A percentile compares a stretch with the other conserved stretches of the same genome.
phyloP scores from a whole-genome alignment of 92 coral and sea anemone species.

The Parazoanthus swiftii region DNA sequence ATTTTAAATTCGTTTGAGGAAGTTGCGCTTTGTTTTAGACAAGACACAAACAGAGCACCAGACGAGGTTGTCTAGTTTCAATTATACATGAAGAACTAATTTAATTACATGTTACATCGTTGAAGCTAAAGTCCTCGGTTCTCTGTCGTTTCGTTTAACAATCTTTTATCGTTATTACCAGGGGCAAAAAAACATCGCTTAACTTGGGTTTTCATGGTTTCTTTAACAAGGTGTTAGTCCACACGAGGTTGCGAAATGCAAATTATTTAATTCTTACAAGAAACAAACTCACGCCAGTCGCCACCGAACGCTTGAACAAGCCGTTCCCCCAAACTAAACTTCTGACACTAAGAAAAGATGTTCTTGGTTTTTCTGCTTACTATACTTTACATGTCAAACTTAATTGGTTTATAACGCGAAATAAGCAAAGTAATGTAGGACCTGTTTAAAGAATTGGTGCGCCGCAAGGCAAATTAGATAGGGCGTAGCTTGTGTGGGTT shows the following conservation, averaged over 20 bases:
- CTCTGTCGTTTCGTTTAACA: constrained; percentile 4
- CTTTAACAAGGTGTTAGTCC: not conserved
- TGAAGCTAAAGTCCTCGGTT: constrained; percentile 2
- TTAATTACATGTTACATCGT: constrained; percentile 49
- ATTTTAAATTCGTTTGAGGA: constrained; percentile 3
- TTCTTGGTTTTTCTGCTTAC: not conserved
- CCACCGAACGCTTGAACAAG: not conserved
- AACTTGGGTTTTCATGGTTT: not conserved
- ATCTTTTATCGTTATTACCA: not conserved
- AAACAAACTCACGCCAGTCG: not conserved
- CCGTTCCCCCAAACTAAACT: not conserved
- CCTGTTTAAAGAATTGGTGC: not conserved
- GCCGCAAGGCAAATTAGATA: constrained; percentile 18
- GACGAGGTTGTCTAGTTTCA: constrained; percentile 41
- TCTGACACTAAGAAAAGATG: not conserved
- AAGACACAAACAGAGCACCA: not conserved
- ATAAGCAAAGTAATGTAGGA: constrained; percentile 5
- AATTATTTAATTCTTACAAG: not conserved
- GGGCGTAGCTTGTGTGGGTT: constrained; percentile 4
- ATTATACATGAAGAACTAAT: constrained; percentile 65
- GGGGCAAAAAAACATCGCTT: not conserved
- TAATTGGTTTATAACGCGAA: constrained; percentile 39
- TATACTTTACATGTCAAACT: constrained; percentile 8
- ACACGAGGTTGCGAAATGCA: constrained; percentile 4
- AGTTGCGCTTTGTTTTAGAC: constrained; percentile 15